Evolutionary conservation across 1,140 invertebrate genomes (phyloP).

Genomic region (Zaprionus camerounensis): DNA sequence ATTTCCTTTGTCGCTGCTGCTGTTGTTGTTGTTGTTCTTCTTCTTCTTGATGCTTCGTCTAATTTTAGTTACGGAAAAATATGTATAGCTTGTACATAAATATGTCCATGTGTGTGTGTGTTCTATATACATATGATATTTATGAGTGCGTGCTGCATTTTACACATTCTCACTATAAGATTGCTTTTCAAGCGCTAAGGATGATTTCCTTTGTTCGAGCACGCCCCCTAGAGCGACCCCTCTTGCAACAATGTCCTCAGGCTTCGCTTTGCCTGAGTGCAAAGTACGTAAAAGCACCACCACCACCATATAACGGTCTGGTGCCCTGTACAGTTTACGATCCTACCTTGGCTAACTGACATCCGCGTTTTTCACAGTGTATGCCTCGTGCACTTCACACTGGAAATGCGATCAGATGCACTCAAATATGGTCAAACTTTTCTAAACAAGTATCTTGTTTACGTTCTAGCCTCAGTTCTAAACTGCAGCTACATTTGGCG

Average conservation of each 20-base stretch:
- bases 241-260: slow-evolving; percentile 2
- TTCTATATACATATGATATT: slow-evolving; percentile 11
- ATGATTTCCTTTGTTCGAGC: slow-evolving; percentile 20
- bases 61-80: slow-evolving; percentile 47
- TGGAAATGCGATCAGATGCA: slow-evolving; percentile 21
- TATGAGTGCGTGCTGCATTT: slow-evolving; percentile 25
- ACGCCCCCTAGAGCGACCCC: slow-evolving; percentile 13
- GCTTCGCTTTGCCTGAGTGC: neutral
- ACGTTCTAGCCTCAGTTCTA: slow-evolving; percentile 17
- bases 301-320: slow-evolving; percentile 7
- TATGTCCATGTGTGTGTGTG: neutral
- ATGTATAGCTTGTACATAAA: slow-evolving; percentile 5
- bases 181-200: slow-evolving; percentile 11
- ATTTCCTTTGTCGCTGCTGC: slow-evolving; percentile 38
- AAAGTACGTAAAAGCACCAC: slow-evolving; percentile 26
- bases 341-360: neutral
- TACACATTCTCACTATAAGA: neutral
- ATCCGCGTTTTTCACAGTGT: slow-evolving; percentile 27
- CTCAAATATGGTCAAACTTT: slow-evolving; percentile 39
- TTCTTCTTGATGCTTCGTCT: slow-evolving; percentile 39
- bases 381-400: slow-evolving; percentile 11
- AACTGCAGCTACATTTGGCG: slow-evolving; percentile 25
- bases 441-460: slow-evolving; percentile 40
- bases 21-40: slow-evolving; percentile 5
- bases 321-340: slow-evolving; percentile 31